phyloP scores from a whole-genome alignment of 2,113 vertebrate genomes.

The Oostethus manadensis region DNA sequence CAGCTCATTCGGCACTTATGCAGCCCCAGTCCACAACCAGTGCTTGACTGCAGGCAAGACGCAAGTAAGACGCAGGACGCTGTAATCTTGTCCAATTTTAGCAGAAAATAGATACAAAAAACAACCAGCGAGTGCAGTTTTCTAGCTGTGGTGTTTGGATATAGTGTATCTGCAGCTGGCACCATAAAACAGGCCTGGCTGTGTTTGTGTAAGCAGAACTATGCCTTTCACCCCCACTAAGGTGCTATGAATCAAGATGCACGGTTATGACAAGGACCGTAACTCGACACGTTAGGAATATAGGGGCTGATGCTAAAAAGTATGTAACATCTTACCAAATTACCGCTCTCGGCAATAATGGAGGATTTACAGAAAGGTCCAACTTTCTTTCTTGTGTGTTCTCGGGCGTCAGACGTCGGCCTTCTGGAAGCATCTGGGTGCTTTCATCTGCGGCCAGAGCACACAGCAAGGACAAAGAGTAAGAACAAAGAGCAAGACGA shows the following conservation, averaged over 20 bases:
- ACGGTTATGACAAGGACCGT: not conserved
- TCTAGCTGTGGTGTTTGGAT: not conserved
- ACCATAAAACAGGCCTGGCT: not conserved
- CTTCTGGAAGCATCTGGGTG: conserved; percentile 25
- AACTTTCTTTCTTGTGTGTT: conserved; percentile 1
- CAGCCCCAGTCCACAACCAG: too few relatives aligned
- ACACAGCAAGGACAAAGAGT: conserved; percentile 10
- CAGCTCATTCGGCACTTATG: too few relatives aligned
- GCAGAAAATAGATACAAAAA: not conserved
- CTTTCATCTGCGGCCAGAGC: conserved; percentile 12
- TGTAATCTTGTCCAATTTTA: not conserved
- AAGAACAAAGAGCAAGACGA: conserved; percentile 11
- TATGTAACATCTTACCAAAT: not conserved
- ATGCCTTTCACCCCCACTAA: not conserved
- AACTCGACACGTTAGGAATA: not conserved
- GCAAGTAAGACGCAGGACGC: too few relatives aligned
- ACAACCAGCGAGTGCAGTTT: not conserved
- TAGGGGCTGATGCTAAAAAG: too few relatives aligned
- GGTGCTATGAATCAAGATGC: too few relatives aligned
- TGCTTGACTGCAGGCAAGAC: too few relatives aligned
- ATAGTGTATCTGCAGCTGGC: not conserved
- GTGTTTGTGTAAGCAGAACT: not conserved
- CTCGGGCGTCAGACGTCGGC: conserved; percentile 2
- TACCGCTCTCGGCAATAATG: not conserved
- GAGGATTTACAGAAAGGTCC: not conserved